Conservation (phyloP, 2,113 vertebrate species). For the Ptilorrhoa leucosticta region DNA sequence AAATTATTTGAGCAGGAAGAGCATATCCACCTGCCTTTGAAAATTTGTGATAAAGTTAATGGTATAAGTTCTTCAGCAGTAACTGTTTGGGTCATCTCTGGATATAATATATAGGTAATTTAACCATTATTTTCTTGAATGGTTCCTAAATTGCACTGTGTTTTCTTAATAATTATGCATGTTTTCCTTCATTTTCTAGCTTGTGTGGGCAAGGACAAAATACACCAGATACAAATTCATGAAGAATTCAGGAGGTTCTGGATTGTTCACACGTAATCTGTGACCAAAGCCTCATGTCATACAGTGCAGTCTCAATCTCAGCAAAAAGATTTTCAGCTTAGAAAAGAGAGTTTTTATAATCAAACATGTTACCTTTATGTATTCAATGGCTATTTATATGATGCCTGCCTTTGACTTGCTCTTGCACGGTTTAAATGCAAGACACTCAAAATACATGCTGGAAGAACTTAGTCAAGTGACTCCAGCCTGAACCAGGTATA, state of each 20-base stretch:
- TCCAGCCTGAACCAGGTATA: not conserved
- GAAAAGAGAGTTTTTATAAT: not conserved
- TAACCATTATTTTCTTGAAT: not conserved
- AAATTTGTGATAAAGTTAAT: not conserved
- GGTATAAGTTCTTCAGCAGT: not conserved
- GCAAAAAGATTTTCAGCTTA: not conserved
- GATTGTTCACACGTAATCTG: fast-evolving
- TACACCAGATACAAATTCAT: not conserved
- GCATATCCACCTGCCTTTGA: not conserved
- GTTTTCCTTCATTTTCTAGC: not conserved
- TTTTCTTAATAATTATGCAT: not conserved
- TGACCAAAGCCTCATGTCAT: not conserved
- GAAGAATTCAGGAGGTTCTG: not conserved
- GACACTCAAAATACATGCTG: not conserved
- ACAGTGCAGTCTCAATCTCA: not conserved
- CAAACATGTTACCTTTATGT: not conserved
- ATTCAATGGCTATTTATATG: not conserved
- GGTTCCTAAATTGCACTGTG: not conserved
- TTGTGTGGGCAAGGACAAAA: not conserved
- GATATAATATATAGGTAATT: not conserved
- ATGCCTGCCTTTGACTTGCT: not conserved
- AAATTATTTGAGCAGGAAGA: not conserved
- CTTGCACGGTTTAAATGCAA: not conserved
- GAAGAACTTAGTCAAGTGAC: not conserved
- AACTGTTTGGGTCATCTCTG: not conserved